A percentile compares a stretch with the other conserved stretches of the same genome.
phyloP scores from a whole-genome alignment of 2,888 invertebrate species.

The Unio delphinus region DNA sequence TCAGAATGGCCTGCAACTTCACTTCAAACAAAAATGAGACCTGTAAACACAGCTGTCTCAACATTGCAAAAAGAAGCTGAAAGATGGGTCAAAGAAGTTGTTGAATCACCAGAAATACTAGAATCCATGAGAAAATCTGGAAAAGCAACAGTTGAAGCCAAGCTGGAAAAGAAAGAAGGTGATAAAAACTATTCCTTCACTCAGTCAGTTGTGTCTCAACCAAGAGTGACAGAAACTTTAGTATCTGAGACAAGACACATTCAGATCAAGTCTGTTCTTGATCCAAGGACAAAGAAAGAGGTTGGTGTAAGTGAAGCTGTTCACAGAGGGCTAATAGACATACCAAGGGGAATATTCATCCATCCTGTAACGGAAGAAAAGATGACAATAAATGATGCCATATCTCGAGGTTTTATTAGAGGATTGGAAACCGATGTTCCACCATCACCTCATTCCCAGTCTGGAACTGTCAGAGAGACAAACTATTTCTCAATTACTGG shows the following conservation, averaged over 20 bases:
- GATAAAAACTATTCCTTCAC: constrained; percentile 56
- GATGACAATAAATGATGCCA: constrained; percentile 85
- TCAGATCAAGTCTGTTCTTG: constrained; percentile 61
- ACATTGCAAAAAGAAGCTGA: constrained; percentile 23
- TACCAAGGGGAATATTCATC: constrained; percentile 74
- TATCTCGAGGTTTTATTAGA: constrained; percentile 85
- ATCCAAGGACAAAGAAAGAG: constrained; percentile 70
- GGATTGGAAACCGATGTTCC: constrained; percentile 85
- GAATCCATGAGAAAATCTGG: constrained; percentile 28
- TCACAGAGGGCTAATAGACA: constrained; percentile 87
- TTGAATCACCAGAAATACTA: constrained; percentile 25
- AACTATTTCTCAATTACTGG: constrained; percentile 87
- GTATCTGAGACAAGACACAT: constrained; percentile 63
- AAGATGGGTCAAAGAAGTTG: constrained; percentile 30
- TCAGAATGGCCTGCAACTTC: constrained; percentile 50
- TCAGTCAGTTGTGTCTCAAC: constrained; percentile 59
- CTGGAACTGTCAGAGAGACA: constrained; percentile 72
- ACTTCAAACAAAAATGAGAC: constrained; percentile 3
- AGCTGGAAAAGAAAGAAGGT: constrained; percentile 36
- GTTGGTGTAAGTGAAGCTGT: constrained; percentile 80
- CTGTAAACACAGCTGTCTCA: constrained; percentile 4
- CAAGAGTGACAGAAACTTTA: constrained; percentile 50
- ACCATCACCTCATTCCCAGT: constrained; percentile 81
- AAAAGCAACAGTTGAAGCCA: constrained; percentile 51
- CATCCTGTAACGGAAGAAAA: constrained; percentile 86